phyloP scores from a whole-genome alignment of 2,113 vertebrate genomes.

The Carollia perspicillata region DNA sequence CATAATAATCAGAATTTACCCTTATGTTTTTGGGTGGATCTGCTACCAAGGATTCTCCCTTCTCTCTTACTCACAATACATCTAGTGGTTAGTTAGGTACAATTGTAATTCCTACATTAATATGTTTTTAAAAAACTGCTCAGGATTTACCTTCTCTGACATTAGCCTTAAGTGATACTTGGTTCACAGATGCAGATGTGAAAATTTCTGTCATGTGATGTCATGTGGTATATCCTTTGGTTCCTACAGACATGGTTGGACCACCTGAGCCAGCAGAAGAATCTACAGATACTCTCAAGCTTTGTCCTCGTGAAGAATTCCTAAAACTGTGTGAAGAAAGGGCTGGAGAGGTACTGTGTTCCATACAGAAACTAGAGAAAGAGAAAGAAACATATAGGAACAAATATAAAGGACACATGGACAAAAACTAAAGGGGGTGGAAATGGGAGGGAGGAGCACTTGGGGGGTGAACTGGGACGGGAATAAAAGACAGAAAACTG shows the following conservation, averaged over 20 bases:
- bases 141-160: background rate
- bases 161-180: background rate
- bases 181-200: background rate
- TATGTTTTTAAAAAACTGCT: background rate
- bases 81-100: background rate
- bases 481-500: too few relatives aligned
- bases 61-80: background rate
- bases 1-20: background rate
- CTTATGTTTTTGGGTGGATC: background rate
- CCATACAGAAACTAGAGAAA: background rate
- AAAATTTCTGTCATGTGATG: background rate
- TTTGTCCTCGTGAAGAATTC: slow-evolving; percentile 41
- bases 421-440: too few relatives aligned
- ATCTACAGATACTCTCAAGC: slow-evolving; percentile 10
- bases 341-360: background rate
- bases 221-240: background rate
- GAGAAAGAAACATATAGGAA: too few relatives aligned
- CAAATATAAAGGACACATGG: too few relatives aligned
- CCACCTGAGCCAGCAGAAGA: background rate
- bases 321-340: background rate
- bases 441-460: too few relatives aligned
- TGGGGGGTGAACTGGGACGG: too few relatives aligned
- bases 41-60: background rate
- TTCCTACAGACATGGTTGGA: accelerated
- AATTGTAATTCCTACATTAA: background rate